Evolutionary conservation across 53 echinoderm and acorn worm species (phyloP).

Genomic region (Stichopus horrens): DNA sequence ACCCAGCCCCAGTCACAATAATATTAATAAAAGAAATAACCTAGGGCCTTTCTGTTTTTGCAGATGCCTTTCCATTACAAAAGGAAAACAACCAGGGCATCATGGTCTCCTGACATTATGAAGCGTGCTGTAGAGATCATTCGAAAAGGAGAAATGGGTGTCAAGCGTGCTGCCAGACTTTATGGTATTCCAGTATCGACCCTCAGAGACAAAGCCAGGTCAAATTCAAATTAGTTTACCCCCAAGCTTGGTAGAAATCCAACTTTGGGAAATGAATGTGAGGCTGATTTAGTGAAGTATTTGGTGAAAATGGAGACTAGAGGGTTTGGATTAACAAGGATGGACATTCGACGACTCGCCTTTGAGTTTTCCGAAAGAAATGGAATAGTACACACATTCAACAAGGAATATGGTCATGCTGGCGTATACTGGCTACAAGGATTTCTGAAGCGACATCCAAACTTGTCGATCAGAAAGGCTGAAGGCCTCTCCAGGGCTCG

Average conservation of each 20-base stretch:
- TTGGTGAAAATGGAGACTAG: slow-evolving; percentile 1
- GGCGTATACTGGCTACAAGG: slow-evolving; percentile 55
- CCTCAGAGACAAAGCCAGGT: slow-evolving; percentile 24
- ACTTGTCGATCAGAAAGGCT: slow-evolving; percentile 51
- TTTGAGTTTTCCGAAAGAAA: slow-evolving; percentile 58
- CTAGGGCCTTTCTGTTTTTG: background rate
- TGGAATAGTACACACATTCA: slow-evolving; percentile 48
- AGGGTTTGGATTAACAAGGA: slow-evolving; percentile 36
- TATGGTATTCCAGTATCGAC: slow-evolving; percentile 17
- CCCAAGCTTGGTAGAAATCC: slow-evolving; percentile 2
- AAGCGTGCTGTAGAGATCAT: background rate
- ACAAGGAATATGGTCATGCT: slow-evolving; percentile 46
- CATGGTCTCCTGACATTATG: slow-evolving; percentile 27
- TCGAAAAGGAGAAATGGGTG: slow-evolving; percentile 4
- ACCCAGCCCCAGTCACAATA: too few species aligned
- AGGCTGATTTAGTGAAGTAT: slow-evolving; percentile 13
- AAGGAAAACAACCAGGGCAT: background rate
- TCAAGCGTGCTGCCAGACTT: background rate
- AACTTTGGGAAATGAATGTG: background rate
- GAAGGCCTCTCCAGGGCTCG: slow-evolving; percentile 47
- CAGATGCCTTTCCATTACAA: slow-evolving; percentile 16
- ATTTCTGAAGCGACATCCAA: slow-evolving; percentile 49
- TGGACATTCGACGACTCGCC: slow-evolving; percentile 9
- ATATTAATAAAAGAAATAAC: too few species aligned
- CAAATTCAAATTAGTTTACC: slow-evolving; percentile 6